Conservation (phyloP, 2,888 invertebrate genomes). For the Rhodophaea formosa region DNA sequence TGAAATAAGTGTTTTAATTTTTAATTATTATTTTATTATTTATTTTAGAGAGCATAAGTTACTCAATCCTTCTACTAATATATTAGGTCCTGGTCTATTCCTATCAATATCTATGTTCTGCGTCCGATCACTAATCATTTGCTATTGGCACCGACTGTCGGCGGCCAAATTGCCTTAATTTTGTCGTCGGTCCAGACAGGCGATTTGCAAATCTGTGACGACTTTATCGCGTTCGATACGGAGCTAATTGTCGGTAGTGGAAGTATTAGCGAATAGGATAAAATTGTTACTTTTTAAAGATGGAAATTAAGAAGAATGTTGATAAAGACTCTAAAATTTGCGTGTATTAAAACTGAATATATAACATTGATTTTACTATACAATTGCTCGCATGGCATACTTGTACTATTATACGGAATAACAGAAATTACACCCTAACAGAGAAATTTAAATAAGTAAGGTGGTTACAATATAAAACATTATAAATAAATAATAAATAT, state of each 20-base stretch:
- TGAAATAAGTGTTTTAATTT: too few relatives aligned
- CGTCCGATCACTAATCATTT: conserved; percentile 55
- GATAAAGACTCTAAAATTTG: too few relatives aligned
- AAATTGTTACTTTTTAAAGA: neutral
- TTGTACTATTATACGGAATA: too few relatives aligned
- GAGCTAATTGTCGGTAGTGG: conserved; percentile 21
- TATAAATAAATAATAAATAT: too few relatives aligned
- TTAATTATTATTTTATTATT: too few relatives aligned
- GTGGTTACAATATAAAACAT: too few relatives aligned
- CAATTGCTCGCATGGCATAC: too few relatives aligned
- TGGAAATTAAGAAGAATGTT: neutral
- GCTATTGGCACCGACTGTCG: conserved; percentile 36
- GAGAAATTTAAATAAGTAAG: too few relatives aligned
- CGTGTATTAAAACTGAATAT: neutral
- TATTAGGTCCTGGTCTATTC: neutral
- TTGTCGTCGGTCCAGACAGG: conserved; percentile 30
- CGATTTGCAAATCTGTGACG: conserved; percentile 42
- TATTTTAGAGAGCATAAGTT: too few relatives aligned
- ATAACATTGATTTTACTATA: neutral
- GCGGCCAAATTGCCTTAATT: conserved; percentile 31
- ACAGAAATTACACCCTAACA: too few relatives aligned
- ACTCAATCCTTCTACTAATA: too few relatives aligned
- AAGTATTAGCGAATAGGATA: neutral
- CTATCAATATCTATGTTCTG: conserved; percentile 29
- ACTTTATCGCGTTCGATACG: conserved; percentile 34